Evolutionary conservation across 2,113 vertebrate genomes (phyloP).

Genomic region (Antechinus stuartii): DNA sequence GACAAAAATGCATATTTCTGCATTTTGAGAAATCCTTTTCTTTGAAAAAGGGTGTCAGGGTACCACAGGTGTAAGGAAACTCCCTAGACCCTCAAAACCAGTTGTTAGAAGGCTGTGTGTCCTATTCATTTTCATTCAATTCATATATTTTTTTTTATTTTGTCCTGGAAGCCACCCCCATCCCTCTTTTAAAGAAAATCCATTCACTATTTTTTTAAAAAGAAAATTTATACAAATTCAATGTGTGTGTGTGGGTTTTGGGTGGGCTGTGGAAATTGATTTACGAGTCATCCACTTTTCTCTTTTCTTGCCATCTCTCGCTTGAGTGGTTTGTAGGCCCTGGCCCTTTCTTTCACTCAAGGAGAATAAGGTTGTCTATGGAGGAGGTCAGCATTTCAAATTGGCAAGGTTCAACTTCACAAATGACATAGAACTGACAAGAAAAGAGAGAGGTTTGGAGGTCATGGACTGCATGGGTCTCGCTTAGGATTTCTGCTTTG

Average conservation of each 20-base stretch:
- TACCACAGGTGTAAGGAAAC: slow-evolving; percentile 69
- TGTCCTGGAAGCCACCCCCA: slow-evolving; percentile 35
- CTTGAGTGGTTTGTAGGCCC: slow-evolving; percentile 89
- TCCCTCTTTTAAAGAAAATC: slow-evolving; percentile 53
- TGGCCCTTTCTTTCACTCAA: slow-evolving; percentile 87
- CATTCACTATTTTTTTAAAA: slow-evolving; percentile 69
- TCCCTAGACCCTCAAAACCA: not conserved
- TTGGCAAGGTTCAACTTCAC: slow-evolving; percentile 91
- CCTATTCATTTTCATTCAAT: slow-evolving; percentile 48
- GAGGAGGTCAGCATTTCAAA: slow-evolving; percentile 91
- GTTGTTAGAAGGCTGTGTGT: not conserved
- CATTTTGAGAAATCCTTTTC: slow-evolving; percentile 56
- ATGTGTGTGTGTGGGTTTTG: slow-evolving; percentile 85
- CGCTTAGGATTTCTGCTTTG: slow-evolving; percentile 87
- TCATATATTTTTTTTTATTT: slow-evolving; percentile 63
- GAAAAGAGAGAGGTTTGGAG: slow-evolving; percentile 90
- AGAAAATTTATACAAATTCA: slow-evolving; percentile 69
- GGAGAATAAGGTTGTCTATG: slow-evolving; percentile 90
- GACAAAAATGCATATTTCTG: slow-evolving; percentile 56
- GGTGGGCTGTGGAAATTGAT: slow-evolving; percentile 92
- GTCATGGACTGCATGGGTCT: slow-evolving; percentile 88
- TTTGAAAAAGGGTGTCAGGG: slow-evolving; percentile 50
- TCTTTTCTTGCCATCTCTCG: slow-evolving; percentile 88
- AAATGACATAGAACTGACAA: slow-evolving; percentile 91
- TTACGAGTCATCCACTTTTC: slow-evolving; percentile 90